Evolutionary conservation across 2,113 vertebrate species (phyloP).

Genomic region (Gila orcuttii): DNA sequence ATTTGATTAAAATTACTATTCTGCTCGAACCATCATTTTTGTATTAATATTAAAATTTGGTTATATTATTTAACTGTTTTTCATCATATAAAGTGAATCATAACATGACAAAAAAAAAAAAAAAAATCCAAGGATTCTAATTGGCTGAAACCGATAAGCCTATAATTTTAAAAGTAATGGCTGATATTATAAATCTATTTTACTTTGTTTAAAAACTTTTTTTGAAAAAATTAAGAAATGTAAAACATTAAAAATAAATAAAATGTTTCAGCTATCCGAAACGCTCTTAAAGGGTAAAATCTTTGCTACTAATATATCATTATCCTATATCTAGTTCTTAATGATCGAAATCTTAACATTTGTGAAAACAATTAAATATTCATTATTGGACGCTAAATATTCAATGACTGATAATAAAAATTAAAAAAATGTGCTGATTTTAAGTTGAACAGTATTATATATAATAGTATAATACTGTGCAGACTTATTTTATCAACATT

Average conservation of each 20-base stretch:
- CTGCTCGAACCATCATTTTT: too few relatives aligned
- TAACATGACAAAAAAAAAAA: neutral
- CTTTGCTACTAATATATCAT: neutral
- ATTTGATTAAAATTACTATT: too few relatives aligned
- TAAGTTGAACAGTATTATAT: too few relatives aligned
- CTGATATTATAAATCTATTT: neutral
- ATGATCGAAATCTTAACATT: neutral
- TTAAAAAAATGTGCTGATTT: too few relatives aligned
- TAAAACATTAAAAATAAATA: neutral
- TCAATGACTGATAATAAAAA: too few relatives aligned
- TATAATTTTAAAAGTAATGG: neutral
- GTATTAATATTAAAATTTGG: too few relatives aligned
- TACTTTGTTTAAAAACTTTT: neutral
- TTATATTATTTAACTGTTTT: too few relatives aligned
- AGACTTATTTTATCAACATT: too few relatives aligned
- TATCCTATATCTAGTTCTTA: neutral
- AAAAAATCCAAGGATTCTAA: neutral
- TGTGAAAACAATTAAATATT: neutral
- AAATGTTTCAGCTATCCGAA: neutral
- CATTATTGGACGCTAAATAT: too few relatives aligned
- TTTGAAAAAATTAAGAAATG: neutral
- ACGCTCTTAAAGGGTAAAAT: neutral
- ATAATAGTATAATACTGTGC: too few relatives aligned
- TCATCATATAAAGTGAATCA: neutral
- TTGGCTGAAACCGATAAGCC: neutral